Conservation (phyloP, 1,140 invertebrate species). For the Mercenaria mercenaria region DNA sequence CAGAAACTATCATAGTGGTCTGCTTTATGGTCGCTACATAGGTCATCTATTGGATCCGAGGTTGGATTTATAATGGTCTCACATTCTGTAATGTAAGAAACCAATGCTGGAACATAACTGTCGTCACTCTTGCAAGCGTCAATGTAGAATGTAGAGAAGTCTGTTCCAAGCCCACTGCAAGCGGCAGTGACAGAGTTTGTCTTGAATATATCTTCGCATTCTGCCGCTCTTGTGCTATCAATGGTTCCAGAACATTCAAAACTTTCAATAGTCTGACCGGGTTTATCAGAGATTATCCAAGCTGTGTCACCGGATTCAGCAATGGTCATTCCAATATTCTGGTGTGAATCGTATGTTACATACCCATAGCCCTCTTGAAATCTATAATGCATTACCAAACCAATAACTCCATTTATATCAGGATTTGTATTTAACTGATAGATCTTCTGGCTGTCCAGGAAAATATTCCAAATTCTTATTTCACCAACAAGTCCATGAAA, state of each 20-base stretch:
- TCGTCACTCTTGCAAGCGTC: slow-evolving; percentile 65
- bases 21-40: slow-evolving; percentile 56
- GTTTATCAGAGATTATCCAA: slow-evolving; percentile 57
- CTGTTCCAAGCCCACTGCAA: slow-evolving; percentile 56
- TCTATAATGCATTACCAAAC: slow-evolving; percentile 48
- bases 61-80: slow-evolving; percentile 40
- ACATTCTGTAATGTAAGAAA: slow-evolving; percentile 56
- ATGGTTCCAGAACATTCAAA: not conserved
- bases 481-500: slow-evolving; percentile 63
- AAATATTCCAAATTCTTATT: slow-evolving; percentile 67
- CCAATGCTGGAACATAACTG: slow-evolving; percentile 58
- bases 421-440: slow-evolving; percentile 39
- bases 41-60: slow-evolving; percentile 38
- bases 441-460: slow-evolving; percentile 32
- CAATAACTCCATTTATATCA: slow-evolving; percentile 28
- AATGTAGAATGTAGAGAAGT: slow-evolving; percentile 53
- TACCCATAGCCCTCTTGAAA: slow-evolving; percentile 62
- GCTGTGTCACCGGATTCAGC: slow-evolving; percentile 15
- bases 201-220: slow-evolving; percentile 50
- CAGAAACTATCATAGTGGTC: slow-evolving; percentile 66
- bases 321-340: slow-evolving; percentile 45
- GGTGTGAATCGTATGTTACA: slow-evolving; percentile 45
- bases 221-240: not conserved
- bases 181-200: slow-evolving; percentile 32
- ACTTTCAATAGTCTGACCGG: not conserved